Evolutionary conservation across 2,113 vertebrate genomes (phyloP), one percentile per base, ranked within the genome.

Genomic region (Nestor notabilis): DNA sequence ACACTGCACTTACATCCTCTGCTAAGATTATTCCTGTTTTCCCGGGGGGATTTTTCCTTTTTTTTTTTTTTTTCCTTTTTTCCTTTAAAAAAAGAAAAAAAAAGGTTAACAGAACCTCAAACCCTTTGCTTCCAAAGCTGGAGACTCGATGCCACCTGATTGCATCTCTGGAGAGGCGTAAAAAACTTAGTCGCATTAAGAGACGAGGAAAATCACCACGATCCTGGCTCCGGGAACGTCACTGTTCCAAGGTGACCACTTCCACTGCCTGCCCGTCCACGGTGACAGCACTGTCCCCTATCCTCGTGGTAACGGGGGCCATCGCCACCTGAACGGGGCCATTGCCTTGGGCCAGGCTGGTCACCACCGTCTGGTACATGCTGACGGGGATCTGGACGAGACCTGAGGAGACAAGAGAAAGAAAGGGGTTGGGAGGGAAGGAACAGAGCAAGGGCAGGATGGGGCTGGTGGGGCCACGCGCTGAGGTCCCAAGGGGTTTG

Each of bases 361-460:
- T 99, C 77, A 99, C 99, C 86, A 99, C 99, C 0, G 99, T 99
- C 98, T 99, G 99, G 98, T 99, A 99, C 99, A 99, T 99, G 98
- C 99, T 99, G 89, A 99, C 99, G 0, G 99, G 99, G 91, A 99
- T 99, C 98, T 99, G 99, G 96, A 99, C 99, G 46, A 99, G 97
- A 70, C 99, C 99, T 99, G 97, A 0, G 31, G 96, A 81, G 86
- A 94, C 24, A 97, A 44, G 33, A 16, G 20, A 6, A 49, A 1
- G 4, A 5, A 1, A 0, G 4, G 23, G 15, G 9, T 4, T 1
- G 44, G 70, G 37, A 60, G 8, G 39, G 69, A 41, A 24, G 19
- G 20, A 33, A 17, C 0, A 0, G 49, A 16, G 46, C 0, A 2
- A 12, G 9, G 2, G 17, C 7, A n/a, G 52, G 46, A 33, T 0